Evolutionary conservation across 2,888 invertebrate genomes (phyloP), one percentile per base, ranked within the genome.

Genomic region (Corbicula japonica): DNA sequence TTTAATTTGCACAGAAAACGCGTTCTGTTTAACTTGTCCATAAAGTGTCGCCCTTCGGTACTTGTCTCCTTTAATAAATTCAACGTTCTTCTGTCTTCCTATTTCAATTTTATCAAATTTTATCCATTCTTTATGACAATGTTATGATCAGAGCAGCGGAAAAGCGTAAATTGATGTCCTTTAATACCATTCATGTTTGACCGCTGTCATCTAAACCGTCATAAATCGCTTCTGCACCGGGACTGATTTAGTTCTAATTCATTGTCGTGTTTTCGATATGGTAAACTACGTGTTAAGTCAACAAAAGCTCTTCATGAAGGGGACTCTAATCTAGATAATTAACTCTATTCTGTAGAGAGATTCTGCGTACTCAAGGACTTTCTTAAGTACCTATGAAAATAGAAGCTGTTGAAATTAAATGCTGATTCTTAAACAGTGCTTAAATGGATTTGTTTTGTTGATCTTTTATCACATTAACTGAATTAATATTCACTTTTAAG

Each of bases 101-200:
- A 61, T 38, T 62, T 30, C 54, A 62, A 62, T 50, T 50, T 60
- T 58, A 74, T 65, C 58, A 52, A 66, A 10, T 35, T 74, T 74
- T 71, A 65, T 61, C 35, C 41, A 32, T 35, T 68, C n/a, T 77
- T 77, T 73, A 77, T 73, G 72, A 62, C 77, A 73, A 73, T 46
- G 60, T 77, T 77, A 77, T 77, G 69, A 73, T 58, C 50, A 48
- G 18, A 63, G 50, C 61, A 35, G 56, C 69, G 35, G 69, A 60
- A 54, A 61, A 68, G 54, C 62, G 56, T 38, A 56, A 52, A 66
- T 56, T 56, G 66, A 54, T 72, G 72, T 68, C 77, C 68, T 62
- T 50, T 48, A 77, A 77, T 34, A 32, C 72, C 72, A 73, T 72
- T 77, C 68, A 77, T 77, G 77, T 77, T 77, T 77, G 77, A 73